Percentiles rank a stretch among this genome's conserved stretches.
phyloP scores from a whole-genome alignment of 2,113 vertebrate genomes.

The Perognathus longimembris region DNA sequence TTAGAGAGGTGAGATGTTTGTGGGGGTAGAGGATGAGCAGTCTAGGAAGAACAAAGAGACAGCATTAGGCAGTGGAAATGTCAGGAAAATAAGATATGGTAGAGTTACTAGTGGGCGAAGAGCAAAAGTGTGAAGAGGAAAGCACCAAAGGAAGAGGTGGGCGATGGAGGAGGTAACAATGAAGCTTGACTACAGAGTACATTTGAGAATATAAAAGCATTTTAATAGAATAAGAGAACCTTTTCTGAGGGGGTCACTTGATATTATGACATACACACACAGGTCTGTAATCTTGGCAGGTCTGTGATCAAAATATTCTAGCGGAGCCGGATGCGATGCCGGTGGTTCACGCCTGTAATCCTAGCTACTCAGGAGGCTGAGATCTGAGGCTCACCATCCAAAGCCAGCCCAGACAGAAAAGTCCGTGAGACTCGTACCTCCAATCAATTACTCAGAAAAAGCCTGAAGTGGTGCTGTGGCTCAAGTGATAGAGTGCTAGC shows the following conservation, averaged over 20 bases:
- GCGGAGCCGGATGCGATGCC: too few species aligned
- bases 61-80: neutral
- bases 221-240: neutral
- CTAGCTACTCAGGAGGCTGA: too few species aligned
- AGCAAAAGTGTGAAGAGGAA: constrained; percentile 45
- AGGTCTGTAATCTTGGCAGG: neutral
- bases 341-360: too few species aligned
- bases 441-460: too few species aligned
- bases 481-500: too few species aligned
- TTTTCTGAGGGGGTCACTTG: constrained; percentile 1
- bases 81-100: constrained; percentile 46
- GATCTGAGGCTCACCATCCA: too few species aligned
- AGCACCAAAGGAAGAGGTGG: constrained; percentile 30
- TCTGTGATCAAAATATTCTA: constrained; percentile 43
- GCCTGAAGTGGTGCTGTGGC: too few species aligned
- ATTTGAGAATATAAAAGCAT: constrained; percentile 48
- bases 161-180: neutral
- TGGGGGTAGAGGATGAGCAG: neutral
- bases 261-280: neutral
- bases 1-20: constrained; percentile 44
- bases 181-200: constrained; percentile 9
- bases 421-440: too few species aligned
- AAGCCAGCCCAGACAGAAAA: too few species aligned
- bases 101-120: constrained; percentile 22
- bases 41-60: constrained; percentile 27